Evolutionary conservation across 2,113 vertebrate species (phyloP).

Genomic region (Channa maculata): DNA sequence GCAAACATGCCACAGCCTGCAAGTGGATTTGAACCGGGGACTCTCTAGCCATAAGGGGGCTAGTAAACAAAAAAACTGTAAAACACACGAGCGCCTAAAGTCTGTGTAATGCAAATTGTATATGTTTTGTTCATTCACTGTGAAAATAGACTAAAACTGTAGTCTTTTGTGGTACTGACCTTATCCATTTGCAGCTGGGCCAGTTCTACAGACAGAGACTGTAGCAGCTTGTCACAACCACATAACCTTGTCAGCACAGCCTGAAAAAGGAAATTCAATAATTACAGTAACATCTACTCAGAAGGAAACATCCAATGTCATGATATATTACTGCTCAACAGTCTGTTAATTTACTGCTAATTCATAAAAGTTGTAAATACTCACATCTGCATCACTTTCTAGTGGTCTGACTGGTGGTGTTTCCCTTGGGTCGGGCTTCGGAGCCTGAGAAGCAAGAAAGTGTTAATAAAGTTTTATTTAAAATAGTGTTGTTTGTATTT

Average conservation of each 20-base stretch:
- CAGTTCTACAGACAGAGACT: slow-evolving; percentile 84
- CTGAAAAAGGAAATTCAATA: slow-evolving; percentile 66
- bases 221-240: slow-evolving; percentile 89
- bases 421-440: slow-evolving; percentile 72
- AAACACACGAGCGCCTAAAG: no score
- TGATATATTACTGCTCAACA: background rate
- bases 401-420: slow-evolving; percentile 70
- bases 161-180: slow-evolving; percentile 64
- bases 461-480: slow-evolving; percentile 2
- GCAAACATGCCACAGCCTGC: no score
- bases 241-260: slow-evolving; percentile 87
- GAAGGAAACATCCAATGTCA: background rate
- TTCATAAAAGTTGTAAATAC: slow-evolving; percentile 32
- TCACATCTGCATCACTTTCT: slow-evolving; percentile 86
- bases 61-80: no score
- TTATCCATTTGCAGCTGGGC: slow-evolving; percentile 87
- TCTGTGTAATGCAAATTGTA: no score
- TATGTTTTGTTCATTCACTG: no score
- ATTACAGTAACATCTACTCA: background rate
- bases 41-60: no score
- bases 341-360: no score
- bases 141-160: no score
- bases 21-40: no score
- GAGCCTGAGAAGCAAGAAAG: slow-evolving; percentile 61
- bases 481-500: background rate